Evolutionary conservation across 2,797 vertebrate genomes (phyloP), one percentile per base, ranked within the genome.

Genomic region (Tauraco hartlaubi): DNA sequence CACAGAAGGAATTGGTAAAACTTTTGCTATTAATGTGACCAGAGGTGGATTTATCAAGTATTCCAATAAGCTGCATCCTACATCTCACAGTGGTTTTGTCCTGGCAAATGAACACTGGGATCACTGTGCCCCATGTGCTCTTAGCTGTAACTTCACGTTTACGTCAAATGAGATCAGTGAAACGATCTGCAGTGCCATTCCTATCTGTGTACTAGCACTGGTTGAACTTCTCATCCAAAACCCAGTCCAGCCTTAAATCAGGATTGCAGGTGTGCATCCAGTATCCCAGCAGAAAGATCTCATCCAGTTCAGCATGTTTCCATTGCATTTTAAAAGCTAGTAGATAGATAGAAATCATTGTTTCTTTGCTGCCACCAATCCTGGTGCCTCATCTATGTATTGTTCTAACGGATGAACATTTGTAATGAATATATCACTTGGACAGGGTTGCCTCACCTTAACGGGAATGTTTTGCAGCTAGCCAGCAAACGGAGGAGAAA

Each of bases 381-480:
- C 15, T 15, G 28, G 23, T 61, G 48, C 54, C 55, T 94, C 29
- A 46, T 77, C 41, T 76, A 6, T n/a, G 39, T 52, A 5, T 72
- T 90, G 15, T 71, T 69, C 52, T 90, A 62, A 55, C 33, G 44
- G 37, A 43, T 75, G 33, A 71, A 31, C n/a, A 54, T 85, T 15
- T 28, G 19, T 62, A 82, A 91, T 29, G 61, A 56, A 78, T 56
- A 64, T 7, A 76, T 81, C 62, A 13, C 67, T 88, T 64, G 56
- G 73, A 46, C 6, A 78, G 41, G 15, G 89, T 86, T 4, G 9
- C 15, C 46, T 94, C 52, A 56, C 41, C 37, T 61, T 83, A 78
- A 75, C 2, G 28, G 54, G 44, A 85, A 54, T 9, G 25, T 25
- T 92, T 88, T 94, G 64, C 43, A 92, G 72, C 26, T 85, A 69